phyloP scores from a whole-genome alignment of 2,797 vertebrate genomes.

The Geotrypetes seraphini region DNA sequence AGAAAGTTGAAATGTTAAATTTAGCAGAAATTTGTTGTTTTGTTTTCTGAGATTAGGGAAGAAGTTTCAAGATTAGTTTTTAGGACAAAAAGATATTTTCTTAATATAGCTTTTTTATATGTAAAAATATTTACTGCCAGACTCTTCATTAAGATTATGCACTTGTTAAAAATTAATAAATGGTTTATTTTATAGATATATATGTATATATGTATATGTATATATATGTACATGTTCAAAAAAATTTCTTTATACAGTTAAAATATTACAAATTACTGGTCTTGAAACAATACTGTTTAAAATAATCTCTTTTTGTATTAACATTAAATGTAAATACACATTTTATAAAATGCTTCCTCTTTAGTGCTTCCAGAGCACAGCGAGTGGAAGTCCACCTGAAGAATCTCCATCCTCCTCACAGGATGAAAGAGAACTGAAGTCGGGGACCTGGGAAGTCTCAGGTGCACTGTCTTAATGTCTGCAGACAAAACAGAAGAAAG shows the following conservation, averaged over 20 bases:
- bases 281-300: conserved; percentile 87
- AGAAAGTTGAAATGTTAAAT: too few species aligned
- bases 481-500: conserved; percentile 64
- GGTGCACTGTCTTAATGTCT: conserved; percentile 60
- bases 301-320: conserved; percentile 92
- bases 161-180: conserved; percentile 76
- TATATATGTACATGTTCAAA: conserved; percentile 79
- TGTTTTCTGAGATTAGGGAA: too few species aligned
- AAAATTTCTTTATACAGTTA: conserved; percentile 77
- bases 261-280: conserved; percentile 83
- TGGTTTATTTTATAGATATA: conserved; percentile 74
- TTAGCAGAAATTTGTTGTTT: too few species aligned
- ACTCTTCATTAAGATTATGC: conserved; percentile 18
- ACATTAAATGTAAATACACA: conserved; percentile 86
- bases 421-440: conserved; percentile 59
- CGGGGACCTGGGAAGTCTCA: conserved; percentile 53
- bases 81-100: too few species aligned
- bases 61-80: too few species aligned
- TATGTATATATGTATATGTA: conserved; percentile 65
- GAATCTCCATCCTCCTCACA: conserved; percentile 55
- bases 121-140: too few species aligned
- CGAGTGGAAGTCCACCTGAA: conserved; percentile 59
- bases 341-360: conserved; percentile 54
- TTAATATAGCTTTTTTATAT: too few species aligned
- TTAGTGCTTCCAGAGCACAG: conserved; percentile 66